Base-by-base conservation (phyloP, 2,113 vertebrate genomes). In the Brachyistius frenatus region DNA sequence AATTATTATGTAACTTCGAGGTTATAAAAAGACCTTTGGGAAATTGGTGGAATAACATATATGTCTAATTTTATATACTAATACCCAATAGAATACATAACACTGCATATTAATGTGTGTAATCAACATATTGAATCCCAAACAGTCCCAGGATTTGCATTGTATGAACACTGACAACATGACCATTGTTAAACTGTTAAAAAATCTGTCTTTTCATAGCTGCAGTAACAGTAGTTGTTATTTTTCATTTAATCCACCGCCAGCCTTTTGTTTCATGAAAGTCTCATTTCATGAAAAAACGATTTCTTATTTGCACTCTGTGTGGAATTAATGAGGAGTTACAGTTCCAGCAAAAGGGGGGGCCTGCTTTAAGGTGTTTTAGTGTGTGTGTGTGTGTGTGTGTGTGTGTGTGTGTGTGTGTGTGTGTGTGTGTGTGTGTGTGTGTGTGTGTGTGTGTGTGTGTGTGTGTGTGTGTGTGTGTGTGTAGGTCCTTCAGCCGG, bases 241-340 rank as follows among this genome's bases (percentile, higher is more conserved):
- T 79, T 71, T 77, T 56, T 49, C 8, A 32, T 65, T 57, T 61
- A 32, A 70, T 73, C 71, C 73, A 49, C 46, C 37, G 71, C 37
- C 36, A 77, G 23, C 36, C 16, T 13, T 58, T 46, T 78, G 58
- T 23, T 23, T 23, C 23, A 23, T 23, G 23, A 23, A 23, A 23
- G 23, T 23, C 23, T 23, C 70, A 35, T 47, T 41, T 46, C 31
- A 47, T 53, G 4, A 79, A 89, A 55, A 67, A 66, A 66, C 46
- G 62, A 13, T 31, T 63, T 83, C 80, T 84, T 79, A 73, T 79
- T 37, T 64, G 61, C 44, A 35, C 46, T 44, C 63, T 67, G 5
- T 66, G 73, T 87, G 74, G 75, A 80, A 72, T 83, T 89, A 88
- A 84, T 87, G 77, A 84, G 74, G 56, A 87, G 64, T 60, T 81